A percentile compares a stretch with the other conserved stretches of the same genome.
These are phyloP conservation scores for Chrysomela aeneicollis DNA, from an alignment of 2,888 invertebrate species.

Conservation along the genomic window DNA sequence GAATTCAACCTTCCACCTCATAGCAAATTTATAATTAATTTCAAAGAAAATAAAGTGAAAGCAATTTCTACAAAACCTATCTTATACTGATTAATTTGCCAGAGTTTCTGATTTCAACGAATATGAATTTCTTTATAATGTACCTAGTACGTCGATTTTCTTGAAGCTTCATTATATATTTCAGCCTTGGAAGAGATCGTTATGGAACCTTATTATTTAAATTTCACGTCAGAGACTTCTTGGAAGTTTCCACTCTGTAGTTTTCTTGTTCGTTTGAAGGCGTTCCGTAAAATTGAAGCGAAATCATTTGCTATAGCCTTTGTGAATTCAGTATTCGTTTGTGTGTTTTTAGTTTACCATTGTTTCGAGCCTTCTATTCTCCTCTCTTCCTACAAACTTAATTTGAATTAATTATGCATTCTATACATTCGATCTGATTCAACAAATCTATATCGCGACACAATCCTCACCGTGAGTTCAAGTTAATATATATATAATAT, in stretches of 20 bases:
- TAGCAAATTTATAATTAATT: conserved; percentile 26
- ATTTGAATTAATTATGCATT: conserved; percentile 28
- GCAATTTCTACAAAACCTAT: conserved; percentile 32
- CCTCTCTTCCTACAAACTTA: conserved; percentile 24
- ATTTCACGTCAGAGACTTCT: conserved; percentile 58
- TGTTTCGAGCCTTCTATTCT: conserved; percentile 29
- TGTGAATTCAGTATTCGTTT: conserved; percentile 35
- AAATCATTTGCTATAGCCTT: conserved; percentile 34
- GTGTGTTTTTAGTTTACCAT: conserved; percentile 33
- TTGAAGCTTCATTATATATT: conserved; percentile 29
- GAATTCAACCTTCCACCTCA: conserved; percentile 15
- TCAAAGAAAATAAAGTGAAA: conserved; percentile 34
- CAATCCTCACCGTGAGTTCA: background rate
- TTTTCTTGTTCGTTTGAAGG: conserved; percentile 52
- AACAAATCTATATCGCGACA: background rate
- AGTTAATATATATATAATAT: no score
- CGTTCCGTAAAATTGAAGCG: conserved; percentile 46
- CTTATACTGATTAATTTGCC: conserved; percentile 35
- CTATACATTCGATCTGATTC: conserved; percentile 20
- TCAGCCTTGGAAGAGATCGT: conserved; percentile 50
- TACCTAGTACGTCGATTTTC: conserved; percentile 27
- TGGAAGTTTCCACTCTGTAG: conserved; percentile 57
- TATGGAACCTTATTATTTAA: conserved; percentile 57
- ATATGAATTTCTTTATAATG: conserved; percentile 32
- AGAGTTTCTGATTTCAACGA: conserved; percentile 31